These are phyloP conservation scores for Mythimna impura DNA, from an alignment of 2,888 invertebrate species.

Conservation along the genomic window DNA sequence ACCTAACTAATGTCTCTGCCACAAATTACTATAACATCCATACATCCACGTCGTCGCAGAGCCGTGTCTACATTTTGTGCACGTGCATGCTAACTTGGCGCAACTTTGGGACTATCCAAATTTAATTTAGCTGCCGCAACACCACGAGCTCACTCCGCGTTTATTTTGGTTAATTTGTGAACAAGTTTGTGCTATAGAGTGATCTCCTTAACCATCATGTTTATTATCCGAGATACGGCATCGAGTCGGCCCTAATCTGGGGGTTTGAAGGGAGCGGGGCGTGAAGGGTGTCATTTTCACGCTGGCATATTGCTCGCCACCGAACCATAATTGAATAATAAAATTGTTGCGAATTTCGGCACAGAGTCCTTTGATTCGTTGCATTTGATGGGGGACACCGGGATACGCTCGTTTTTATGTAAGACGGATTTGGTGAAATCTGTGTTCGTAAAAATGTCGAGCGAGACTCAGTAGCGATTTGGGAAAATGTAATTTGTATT, in stretches of 20 bases:
- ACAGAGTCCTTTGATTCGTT: constrained; percentile 75
- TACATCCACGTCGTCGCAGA: constrained; percentile 58
- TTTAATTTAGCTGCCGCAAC: constrained; percentile 78
- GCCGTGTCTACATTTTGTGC: constrained; percentile 67
- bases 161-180: constrained; percentile 80
- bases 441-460: constrained; percentile 58
- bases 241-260: constrained; percentile 73
- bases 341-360: constrained; percentile 81
- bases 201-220: constrained; percentile 79
- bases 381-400: constrained; percentile 67
- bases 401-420: constrained; percentile 63
- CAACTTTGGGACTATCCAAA: constrained; percentile 77
- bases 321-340: constrained; percentile 84
- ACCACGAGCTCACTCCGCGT: constrained; percentile 59
- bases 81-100: constrained; percentile 74
- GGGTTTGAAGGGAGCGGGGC: constrained; percentile 66
- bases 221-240: constrained; percentile 78
- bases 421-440: constrained; percentile 54
- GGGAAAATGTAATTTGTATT: constrained; percentile 60
- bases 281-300: constrained; percentile 82
- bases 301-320: constrained; percentile 80
- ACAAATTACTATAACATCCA: constrained; percentile 69
- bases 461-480: constrained; percentile 49
- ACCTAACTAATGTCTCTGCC: constrained; percentile 69
- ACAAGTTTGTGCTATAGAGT: constrained; percentile 77